Percentiles rank a stretch among this genome's conserved stretches.
These are phyloP conservation scores for Vimba vimba DNA, from an alignment of 2,113 vertebrate genomes.

Conservation along the genomic window DNA sequence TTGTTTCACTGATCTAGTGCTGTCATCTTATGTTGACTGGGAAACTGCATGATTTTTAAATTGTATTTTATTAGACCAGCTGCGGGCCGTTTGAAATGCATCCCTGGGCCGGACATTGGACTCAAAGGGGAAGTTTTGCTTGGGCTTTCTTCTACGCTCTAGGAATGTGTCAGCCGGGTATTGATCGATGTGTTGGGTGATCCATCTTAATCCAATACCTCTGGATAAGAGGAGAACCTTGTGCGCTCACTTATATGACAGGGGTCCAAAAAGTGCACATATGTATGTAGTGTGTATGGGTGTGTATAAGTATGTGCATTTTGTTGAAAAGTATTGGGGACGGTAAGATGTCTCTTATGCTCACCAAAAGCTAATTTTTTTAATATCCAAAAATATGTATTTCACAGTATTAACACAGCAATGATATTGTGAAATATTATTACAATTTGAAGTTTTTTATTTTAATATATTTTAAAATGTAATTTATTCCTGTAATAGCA, in stretches of 20 bases:
- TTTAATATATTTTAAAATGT: neutral
- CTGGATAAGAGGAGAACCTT: slow-evolving; percentile 3
- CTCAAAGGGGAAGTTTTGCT: slow-evolving; percentile 33
- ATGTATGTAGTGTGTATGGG: neutral
- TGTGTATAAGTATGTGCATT: neutral
- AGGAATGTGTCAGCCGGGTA: slow-evolving; percentile 65
- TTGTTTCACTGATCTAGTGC: too few species aligned
- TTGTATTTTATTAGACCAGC: too few species aligned
- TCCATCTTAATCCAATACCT: slow-evolving; percentile 66
- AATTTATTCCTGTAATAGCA: neutral
- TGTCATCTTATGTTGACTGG: too few species aligned
- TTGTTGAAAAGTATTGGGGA: too few species aligned
- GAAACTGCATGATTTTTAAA: too few species aligned
- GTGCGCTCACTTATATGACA: slow-evolving; percentile 26
- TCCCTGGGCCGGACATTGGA: neutral
- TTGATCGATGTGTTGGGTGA: slow-evolving; percentile 66
- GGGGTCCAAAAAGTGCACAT: slow-evolving; percentile 24
- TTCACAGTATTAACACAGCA: too few species aligned
- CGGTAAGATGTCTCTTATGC: too few species aligned
- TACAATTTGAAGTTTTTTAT: neutral
- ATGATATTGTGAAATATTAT: neutral
- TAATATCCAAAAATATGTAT: too few species aligned
- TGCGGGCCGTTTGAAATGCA: too few species aligned
- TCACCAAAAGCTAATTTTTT: too few species aligned
- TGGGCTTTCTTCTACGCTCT: slow-evolving; percentile 50